Evolutionary conservation across 2,797 vertebrate species (phyloP).

Genomic region (Pogonophryne albipinna): DNA sequence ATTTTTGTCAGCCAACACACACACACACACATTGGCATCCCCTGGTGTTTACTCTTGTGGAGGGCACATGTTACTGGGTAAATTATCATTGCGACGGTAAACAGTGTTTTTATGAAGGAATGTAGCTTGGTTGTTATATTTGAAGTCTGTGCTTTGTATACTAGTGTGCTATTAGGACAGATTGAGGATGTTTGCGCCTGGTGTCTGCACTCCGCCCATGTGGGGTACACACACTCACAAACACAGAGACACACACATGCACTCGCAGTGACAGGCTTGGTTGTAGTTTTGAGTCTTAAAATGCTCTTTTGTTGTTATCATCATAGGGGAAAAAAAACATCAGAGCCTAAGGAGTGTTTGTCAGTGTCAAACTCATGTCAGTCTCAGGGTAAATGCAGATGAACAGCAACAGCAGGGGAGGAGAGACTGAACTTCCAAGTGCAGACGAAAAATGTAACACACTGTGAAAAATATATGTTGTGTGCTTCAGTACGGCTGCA

Average conservation of each 20-base stretch:
- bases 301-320: conserved; percentile 74
- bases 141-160: conserved; percentile 76
- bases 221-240: conserved; percentile 60
- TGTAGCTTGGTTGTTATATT: conserved; percentile 71
- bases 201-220: conserved; percentile 80
- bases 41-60: conserved; percentile 80
- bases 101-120: conserved; percentile 81
- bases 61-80: conserved; percentile 83
- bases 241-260: conserved; percentile 31
- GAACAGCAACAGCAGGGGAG: conserved; percentile 70
- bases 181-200: conserved; percentile 84
- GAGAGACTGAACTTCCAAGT: conserved; percentile 47
- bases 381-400: conserved; percentile 71
- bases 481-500: conserved; percentile 23
- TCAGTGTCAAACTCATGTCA: conserved; percentile 73
- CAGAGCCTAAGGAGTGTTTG: conserved; percentile 63
- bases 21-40: conserved; percentile 73
- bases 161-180: conserved; percentile 80
- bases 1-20: conserved; percentile 80
- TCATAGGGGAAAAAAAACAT: conserved; percentile 60
- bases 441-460: conserved; percentile 16
- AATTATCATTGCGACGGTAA: conserved; percentile 84
- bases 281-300: conserved; percentile 73
- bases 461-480: conserved; percentile 49
- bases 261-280: conserved; percentile 55